Base-by-base conservation (phyloP, 1,140 invertebrate genomes). In the Zaprionus lachaisei region DNA sequence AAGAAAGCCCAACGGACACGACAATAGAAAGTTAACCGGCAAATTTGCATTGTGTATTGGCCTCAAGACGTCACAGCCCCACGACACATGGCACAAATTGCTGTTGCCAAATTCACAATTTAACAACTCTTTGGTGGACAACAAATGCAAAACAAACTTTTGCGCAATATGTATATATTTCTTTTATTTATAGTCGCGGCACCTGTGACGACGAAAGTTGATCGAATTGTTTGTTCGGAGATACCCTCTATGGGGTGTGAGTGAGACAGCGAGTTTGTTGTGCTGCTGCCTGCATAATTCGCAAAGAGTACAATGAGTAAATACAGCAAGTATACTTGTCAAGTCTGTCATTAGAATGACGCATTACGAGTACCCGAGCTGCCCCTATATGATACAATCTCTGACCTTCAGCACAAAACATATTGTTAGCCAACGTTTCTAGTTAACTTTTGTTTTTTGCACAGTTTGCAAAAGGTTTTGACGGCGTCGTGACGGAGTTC, bases 1-100 rank as follows among this genome's bases (percentile, higher is more conserved):
- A 81, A 90, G 84, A 89, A 89, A 89, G 85, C 84, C 71, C 51
- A 62, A 31, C 38, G 15, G 34, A 9, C 15, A 41, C 38, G n/a
- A 47, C 49, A 9, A 70, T 81, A 89, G 87, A 87, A 89, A 89
- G 87, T 87, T 81, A 72, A 62, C 69, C 76, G 58, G 74, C 72
- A 38, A 72, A 87, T 87, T 87, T 87, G 81, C 85, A 89, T 89
- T 76, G 54, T 71, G 58, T 79, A 73, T 89, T 83, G 68, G 84
- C 56, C 68, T 57, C 64, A 72, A 78, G 65, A 80, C 83, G 81
- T 89, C 80, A 79, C 79, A 47, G 41, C 3, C 41, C n/a, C 6
- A 64, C 66, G 51, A 67, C 17, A 38, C 41, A 51, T 24, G 66
- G 49, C 47, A 66, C 9, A 31, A 7, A 67, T 24, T 56, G 62